Evolutionary conservation across 2,797 vertebrate species (phyloP), one percentile per base, ranked within the genome.

Genomic region (Rhadinocentrus ornatus): DNA sequence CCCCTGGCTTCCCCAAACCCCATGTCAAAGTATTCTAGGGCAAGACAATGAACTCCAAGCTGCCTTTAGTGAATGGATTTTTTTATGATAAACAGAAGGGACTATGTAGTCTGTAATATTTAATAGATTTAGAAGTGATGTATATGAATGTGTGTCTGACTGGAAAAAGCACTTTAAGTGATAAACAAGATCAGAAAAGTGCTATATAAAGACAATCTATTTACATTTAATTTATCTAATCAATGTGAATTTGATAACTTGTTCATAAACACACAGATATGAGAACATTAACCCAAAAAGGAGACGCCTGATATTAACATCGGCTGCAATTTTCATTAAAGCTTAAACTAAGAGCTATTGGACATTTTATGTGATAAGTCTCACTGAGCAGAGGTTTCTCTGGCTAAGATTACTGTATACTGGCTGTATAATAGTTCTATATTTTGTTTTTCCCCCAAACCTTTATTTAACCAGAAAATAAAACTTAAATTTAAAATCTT

Each of bases 241-340:
- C 55, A 48, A 80, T 81, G 67, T 73, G 71, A 82, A 86, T 86
- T 69, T 79, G 59, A 81, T 57, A 35, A 37, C 73, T 64, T 59
- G 62, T 83, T 6, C 62, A 61, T 41, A 80, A 76, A 66, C 37
- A 15, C 63, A 54, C 66, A 66, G 53, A 57, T 75, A 73, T 85
- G 70, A 66, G 48, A 67, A 60, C 71, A 27, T 4, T 37, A 31
- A 54, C 58, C 61, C 52, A 69, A 55, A 63, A 72, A 54, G 29
- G 63, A 57, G 65, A 64, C 41, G 46, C 22, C 41, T 73, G 44
- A 66, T 66, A 35, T 26, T 26, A 31, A 6, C 53, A 48, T 67
- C 68, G 63, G 67, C 62, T 46, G 62, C 29, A 3, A 35, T 39
- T 69, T 69, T 53, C 71, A 52, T 34, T 44, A 44, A 13, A 13